Evolutionary conservation across 2,113 vertebrate genomes (phyloP), one percentile per base, ranked within the genome.

Genomic region (Sturnus vulgaris): DNA sequence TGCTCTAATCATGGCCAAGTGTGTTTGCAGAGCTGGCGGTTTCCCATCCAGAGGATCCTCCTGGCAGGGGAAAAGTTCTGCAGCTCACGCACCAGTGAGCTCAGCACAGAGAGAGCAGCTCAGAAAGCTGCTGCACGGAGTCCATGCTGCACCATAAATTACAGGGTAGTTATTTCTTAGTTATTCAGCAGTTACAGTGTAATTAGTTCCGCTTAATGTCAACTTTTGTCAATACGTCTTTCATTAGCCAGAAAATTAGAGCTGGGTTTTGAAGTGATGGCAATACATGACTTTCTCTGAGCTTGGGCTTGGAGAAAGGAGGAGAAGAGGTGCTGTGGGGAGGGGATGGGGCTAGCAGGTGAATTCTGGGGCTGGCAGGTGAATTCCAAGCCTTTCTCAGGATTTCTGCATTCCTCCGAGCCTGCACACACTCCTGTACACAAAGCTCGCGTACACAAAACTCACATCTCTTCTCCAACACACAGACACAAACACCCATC

Each of bases 141-240:
- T 95, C 97, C 37, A 90, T 85, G 87, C 96, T 93, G 97, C 89
- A 94, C 93, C 97, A 98, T 98, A 98, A 98, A 98, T 98, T 98
- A 97, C 86, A 92, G 93, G 88, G 90, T 97, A 96, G 97, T 98
- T 98, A 98, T 97, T 98, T 97, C 97, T 98, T 98, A 97, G 97
- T 98, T 98, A 98, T 97, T 98, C 97, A 97, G 97, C 97, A 96
- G 96, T 98, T 98, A 98, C 95, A 97, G 97, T 96, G 95, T 97
- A 98, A 98, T 98, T 98, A 98, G 97, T 98, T 98, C 98, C 97
- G 97, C 97, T 98, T 98, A 98, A 97, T 94, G 97, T 97, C 97
- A 98, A 97, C 97, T 97, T 97, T 97, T 98, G 96, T 98, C 97
- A 98, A 98, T 98, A 97, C 42, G 28, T 98, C 97, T 98, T 98